Conservation (phyloP, 2,888 invertebrate genomes). For the Synanthedon myopaeformis region DNA sequence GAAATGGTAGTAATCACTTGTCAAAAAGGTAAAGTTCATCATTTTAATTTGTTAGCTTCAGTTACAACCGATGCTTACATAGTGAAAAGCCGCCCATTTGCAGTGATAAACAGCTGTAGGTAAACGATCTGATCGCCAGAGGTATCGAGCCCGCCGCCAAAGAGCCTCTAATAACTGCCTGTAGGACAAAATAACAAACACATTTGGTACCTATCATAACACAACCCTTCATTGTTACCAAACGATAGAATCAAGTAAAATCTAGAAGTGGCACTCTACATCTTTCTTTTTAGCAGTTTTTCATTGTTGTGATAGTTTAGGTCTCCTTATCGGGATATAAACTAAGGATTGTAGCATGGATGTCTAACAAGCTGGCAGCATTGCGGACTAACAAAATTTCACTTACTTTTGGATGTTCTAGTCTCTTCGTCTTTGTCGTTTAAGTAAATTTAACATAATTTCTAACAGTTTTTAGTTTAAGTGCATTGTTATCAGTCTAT, state of each 20-base stretch:
- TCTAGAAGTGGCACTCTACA: background rate
- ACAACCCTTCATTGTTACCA: conserved; percentile 16
- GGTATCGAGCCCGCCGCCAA: conserved; percentile 23
- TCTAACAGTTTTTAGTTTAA: no score
- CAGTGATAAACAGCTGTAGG: conserved; percentile 17
- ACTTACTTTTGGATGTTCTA: no score
- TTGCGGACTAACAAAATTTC: no score
- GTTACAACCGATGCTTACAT: background rate
- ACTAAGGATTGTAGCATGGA: no score
- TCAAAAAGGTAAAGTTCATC: no score
- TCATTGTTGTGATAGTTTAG: background rate
- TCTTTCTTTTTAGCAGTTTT: background rate
- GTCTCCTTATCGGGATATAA: no score
- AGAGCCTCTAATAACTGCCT: conserved; percentile 41
- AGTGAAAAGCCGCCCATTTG: conserved; percentile 8
- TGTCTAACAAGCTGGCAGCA: no score
- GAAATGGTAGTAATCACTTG: no score
- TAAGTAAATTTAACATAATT: no score
- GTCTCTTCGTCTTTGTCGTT: no score
- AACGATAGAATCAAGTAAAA: background rate
- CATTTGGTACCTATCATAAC: conserved; percentile 28
- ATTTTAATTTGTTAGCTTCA: no score
- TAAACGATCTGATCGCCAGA: conserved; percentile 9
- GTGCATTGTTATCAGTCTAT: no score
- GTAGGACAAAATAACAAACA: conserved; percentile 49